Percentiles rank a stretch among this genome's conserved stretches.
Evolutionary conservation across 2,797 vertebrate species (phyloP).

Genomic region (Enteromius trimaculatus): DNA sequence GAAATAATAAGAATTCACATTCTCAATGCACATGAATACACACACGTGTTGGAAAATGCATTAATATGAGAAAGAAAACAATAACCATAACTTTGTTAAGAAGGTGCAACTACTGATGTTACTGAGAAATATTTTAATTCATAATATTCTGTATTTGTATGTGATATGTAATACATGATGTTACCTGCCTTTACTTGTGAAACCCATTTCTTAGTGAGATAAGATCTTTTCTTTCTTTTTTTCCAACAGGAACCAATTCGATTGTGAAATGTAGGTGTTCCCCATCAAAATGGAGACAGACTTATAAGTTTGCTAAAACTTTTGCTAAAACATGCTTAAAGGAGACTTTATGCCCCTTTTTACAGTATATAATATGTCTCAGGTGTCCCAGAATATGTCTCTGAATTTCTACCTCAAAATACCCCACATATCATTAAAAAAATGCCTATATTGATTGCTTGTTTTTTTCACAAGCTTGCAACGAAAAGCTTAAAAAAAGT

Average conservation of each 20-base stretch:
- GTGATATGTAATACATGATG: neutral
- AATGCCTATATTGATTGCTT: neutral
- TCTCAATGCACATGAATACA: neutral
- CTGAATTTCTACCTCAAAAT: too few relatives aligned
- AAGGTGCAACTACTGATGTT: neutral
- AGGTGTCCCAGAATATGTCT: too few relatives aligned
- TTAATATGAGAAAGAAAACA: constrained; percentile 1
- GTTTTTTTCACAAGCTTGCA: neutral
- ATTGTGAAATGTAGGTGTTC: neutral
- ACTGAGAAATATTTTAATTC: neutral
- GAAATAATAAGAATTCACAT: neutral
- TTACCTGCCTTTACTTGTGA: neutral
- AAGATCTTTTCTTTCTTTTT: too few relatives aligned
- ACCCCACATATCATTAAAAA: too few relatives aligned
- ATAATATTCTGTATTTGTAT: neutral
- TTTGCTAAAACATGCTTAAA: neutral
- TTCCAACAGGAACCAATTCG: neutral
- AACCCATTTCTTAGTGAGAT: neutral
- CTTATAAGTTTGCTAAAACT: neutral
- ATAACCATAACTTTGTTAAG: neutral
- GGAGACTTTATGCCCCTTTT: too few relatives aligned
- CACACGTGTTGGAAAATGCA: neutral
- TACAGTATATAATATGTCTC: too few relatives aligned
- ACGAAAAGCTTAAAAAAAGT: neutral
- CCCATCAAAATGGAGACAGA: neutral